These are phyloP conservation scores for Zygaena filipendulae DNA, from an alignment of 2,888 invertebrate species.

Conservation along the genomic window DNA sequence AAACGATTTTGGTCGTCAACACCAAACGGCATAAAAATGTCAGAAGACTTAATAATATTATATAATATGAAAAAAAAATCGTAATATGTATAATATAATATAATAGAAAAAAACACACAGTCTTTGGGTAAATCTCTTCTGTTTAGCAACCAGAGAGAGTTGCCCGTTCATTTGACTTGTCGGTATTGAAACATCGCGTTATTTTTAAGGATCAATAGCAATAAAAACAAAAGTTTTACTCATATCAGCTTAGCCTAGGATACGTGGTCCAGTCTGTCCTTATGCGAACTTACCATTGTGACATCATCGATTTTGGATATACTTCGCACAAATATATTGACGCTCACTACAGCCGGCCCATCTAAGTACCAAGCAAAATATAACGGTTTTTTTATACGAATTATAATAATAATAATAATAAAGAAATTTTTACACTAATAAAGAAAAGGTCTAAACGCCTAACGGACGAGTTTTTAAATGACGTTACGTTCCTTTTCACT, in stretches of 20 bases:
- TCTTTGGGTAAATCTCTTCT: constrained; percentile 49
- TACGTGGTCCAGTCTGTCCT: constrained; percentile 45
- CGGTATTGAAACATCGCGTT: constrained; percentile 30
- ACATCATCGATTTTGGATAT: constrained; percentile 99
- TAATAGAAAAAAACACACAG: constrained; percentile 23
- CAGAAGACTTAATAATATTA: too few relatives aligned
- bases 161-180: constrained; percentile 68
- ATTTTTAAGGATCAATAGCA: constrained; percentile 20
- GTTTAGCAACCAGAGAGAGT: constrained; percentile 38
- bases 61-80: too few relatives aligned
- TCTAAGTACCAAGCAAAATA: constrained; percentile 73
- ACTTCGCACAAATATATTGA: constrained; percentile 99
- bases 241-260: constrained; percentile 45
- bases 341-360: constrained; percentile 95
- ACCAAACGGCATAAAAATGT: constrained; percentile 50
- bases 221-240: constrained; percentile 22
- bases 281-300: constrained; percentile 92
- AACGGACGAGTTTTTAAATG: constrained; percentile 26
- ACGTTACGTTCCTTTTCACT: too few relatives aligned
- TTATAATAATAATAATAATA: too few relatives aligned
- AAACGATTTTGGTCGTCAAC: constrained; percentile 68
- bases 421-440: constrained; percentile 33
- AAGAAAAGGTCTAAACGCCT: constrained; percentile 39
- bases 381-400: too few relatives aligned
- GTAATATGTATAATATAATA: too few relatives aligned